These are phyloP conservation scores for Gastracanthus pulcherrimus DNA, from an alignment of 2,888 invertebrate species.

Conservation along the genomic window DNA sequence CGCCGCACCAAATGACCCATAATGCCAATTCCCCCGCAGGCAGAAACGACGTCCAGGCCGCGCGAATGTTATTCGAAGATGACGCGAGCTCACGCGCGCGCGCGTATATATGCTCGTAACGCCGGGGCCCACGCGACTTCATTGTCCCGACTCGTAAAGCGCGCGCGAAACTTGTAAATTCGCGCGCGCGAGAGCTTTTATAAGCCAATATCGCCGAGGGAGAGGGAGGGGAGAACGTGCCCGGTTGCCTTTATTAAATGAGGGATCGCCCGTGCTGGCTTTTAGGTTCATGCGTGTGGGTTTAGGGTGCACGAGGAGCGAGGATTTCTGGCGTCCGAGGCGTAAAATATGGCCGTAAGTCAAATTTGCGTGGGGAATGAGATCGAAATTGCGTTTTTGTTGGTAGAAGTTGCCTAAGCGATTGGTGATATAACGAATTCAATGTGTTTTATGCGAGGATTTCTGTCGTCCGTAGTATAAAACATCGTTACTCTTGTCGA, in stretches of 20 bases:
- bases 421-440: too few relatives aligned
- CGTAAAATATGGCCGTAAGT: background rate
- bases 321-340: too few relatives aligned
- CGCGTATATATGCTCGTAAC: conserved; percentile 8
- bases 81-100: background rate
- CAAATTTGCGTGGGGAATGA: too few relatives aligned
- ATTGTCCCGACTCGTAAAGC: conserved; percentile 41
- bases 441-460: too few relatives aligned
- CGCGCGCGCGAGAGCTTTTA: conserved; percentile 55
- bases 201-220: conserved; percentile 46
- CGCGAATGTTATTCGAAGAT: conserved; percentile 13
- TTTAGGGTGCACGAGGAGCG: too few relatives aligned
- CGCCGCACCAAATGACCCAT: too few relatives aligned
- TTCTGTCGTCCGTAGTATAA: too few relatives aligned
- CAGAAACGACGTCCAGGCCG: background rate
- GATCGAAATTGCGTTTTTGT: too few relatives aligned
- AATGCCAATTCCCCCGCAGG: background rate
- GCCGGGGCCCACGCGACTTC: background rate
- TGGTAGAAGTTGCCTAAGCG: too few relatives aligned
- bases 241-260: conserved; percentile 38
- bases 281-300: too few relatives aligned
- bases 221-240: background rate
- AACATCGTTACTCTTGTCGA: too few relatives aligned
- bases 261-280: too few relatives aligned
- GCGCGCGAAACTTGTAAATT: conserved; percentile 42